phyloP scores from a whole-genome alignment of 2,888 invertebrate genomes.

The Uropetala carovei region DNA sequence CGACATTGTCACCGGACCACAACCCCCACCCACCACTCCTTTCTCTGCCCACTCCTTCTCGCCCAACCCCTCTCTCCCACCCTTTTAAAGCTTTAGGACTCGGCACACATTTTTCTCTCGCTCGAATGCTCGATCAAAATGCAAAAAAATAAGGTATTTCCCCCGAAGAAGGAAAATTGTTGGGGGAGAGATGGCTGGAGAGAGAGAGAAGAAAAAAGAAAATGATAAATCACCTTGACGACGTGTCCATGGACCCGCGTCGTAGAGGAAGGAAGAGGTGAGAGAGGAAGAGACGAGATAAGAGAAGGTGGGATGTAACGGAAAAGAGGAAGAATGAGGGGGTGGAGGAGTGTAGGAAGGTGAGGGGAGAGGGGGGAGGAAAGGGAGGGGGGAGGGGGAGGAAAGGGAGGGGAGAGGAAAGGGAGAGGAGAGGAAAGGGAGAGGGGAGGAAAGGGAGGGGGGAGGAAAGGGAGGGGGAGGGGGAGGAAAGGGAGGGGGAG shows the following conservation, averaged over 20 bases:
- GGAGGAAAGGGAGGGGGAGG: not conserved
- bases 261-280: not conserved
- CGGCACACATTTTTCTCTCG: not conserved
- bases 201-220: not conserved
- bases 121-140: not conserved
- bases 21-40: too few species aligned
- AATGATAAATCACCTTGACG: constrained; percentile 16
- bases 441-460: not conserved
- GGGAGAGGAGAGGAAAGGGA: not conserved
- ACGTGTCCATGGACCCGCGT: not conserved
- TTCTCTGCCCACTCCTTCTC: too few species aligned
- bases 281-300: not conserved
- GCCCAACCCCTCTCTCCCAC: not conserved
- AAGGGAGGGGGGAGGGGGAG: not conserved
- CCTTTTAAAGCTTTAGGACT: not conserved
- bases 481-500: not conserved
- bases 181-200: not conserved
- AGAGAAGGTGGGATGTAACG: too few species aligned
- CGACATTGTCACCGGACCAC: too few species aligned
- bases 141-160: not conserved
- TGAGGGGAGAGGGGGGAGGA: not conserved
- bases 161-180: not conserved
- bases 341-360: not conserved
- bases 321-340: not conserved
- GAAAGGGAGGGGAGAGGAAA: not conserved